phyloP scores from a whole-genome alignment of 2,888 invertebrate species.

The Octonoba sinensis region DNA sequence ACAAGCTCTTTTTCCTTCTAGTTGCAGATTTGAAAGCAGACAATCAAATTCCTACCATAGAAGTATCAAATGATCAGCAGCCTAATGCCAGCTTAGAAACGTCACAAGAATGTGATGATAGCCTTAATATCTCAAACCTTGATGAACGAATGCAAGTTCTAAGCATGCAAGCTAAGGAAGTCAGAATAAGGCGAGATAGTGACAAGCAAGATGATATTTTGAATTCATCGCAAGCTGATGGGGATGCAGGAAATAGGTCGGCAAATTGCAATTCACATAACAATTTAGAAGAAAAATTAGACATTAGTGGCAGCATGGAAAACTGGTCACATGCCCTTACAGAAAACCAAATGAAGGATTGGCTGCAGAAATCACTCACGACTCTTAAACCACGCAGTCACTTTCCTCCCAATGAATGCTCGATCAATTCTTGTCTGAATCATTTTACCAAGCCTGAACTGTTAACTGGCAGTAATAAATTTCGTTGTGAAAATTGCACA shows the following conservation, averaged over 20 bases:
- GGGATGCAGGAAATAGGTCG: constrained; percentile 9
- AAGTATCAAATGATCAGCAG: too few relatives aligned
- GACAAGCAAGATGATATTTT: constrained; percentile 42
- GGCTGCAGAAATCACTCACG: constrained; percentile 64
- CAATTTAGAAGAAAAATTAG: constrained; percentile 3
- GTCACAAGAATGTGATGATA: neutral
- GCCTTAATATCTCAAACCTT: neutral
- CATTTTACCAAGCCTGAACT: constrained; percentile 93
- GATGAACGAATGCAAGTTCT: constrained; percentile 40
- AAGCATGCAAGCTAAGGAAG: constrained; percentile 36
- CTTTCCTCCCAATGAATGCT: constrained; percentile 73
- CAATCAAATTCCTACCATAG: too few relatives aligned
- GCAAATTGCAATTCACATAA: constrained; percentile 18
- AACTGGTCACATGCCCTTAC: constrained; percentile 26
- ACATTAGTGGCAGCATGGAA: constrained; percentile 6
- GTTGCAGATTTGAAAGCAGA: too few relatives aligned
- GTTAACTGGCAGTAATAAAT: constrained; percentile 91
- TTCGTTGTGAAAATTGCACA: constrained; percentile 88
- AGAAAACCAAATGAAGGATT: constrained; percentile 36
- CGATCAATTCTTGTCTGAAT: constrained; percentile 86
- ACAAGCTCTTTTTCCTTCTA: too few relatives aligned
- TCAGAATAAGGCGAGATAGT: constrained; percentile 48
- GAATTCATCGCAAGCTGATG: constrained; percentile 7
- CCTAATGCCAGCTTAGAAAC: neutral
- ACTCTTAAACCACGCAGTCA: constrained; percentile 76